Base-by-base conservation (phyloP, 2,113 vertebrate species). In the Hylia prasina region DNA sequence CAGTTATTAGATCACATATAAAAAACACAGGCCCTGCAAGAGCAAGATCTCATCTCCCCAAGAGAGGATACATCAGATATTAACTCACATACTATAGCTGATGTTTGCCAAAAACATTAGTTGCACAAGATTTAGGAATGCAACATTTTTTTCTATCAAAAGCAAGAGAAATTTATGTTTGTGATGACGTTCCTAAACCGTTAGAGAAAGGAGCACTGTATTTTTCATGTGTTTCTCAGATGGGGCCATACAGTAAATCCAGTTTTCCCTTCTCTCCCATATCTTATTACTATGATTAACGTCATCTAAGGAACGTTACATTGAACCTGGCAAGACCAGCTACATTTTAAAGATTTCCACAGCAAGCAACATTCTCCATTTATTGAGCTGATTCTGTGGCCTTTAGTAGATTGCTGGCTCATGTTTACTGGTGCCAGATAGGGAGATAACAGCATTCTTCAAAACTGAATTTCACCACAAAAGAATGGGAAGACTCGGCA, bases 51-150 rank as follows among this genome's bases (percentile, higher is more conserved):
- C 93, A 96, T 87, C 93, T 93, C 60, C 91, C 90, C 80, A 80
- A 13, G 86, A 93, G 93, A 96, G 84, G 87, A 96, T 81, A 42
- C 87, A 87, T 93, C 90, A 94, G 82, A 72, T 87, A 89, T 93
- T 92, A 94, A 97, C 77, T 93, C 86, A 76, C 63, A 93, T 66
- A 73, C 90, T 78, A 82, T 77, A 89, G 91, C 82, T 50, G 47
- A 72, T 69, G 73, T 51, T 63, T 91, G 93, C 94, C 96, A 97
- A 97, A 96, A 94, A 82, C 33, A 83, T 60, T 20, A 45, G 84
- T 95, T 96, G 93, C 95, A 93, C 95, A 97, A 96, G 93, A 82
- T 68, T 91, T 60, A 92, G 87, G 95, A 96, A 97, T 89, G 94
- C 68, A 95, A 63, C 53, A 7, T 79, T 90, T 93, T 94, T 93